These are phyloP conservation scores for Lota lota DNA, from an alignment of 2,113 vertebrate species.

Conservation along the genomic window DNA sequence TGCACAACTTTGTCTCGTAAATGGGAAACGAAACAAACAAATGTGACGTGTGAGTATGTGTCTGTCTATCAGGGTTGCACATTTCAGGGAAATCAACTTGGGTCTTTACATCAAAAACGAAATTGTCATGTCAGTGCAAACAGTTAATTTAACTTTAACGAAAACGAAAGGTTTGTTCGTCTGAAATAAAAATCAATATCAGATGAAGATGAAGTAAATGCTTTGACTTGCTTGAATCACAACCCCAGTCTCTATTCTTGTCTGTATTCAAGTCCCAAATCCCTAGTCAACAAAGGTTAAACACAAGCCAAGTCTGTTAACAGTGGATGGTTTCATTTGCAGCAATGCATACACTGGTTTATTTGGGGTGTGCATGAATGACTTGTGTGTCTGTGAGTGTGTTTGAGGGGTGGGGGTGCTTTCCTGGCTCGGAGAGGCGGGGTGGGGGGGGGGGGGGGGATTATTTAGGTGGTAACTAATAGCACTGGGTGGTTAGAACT, in stretches of 20 bases:
- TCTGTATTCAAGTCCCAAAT: not conserved
- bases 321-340: not conserved
- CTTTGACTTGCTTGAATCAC: not conserved
- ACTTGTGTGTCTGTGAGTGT: conserved; percentile 8
- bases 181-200: not conserved
- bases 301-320: not conserved
- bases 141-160: not conserved
- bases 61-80: not conserved
- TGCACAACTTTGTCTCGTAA: not conserved
- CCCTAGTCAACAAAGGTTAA: not conserved
- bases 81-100: not conserved
- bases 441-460: not conserved
- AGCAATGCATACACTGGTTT: not conserved
- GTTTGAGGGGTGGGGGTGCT: conserved; percentile 1
- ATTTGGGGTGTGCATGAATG: not conserved
- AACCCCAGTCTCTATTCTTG: not conserved
- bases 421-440: conserved; percentile 22
- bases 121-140: not conserved
- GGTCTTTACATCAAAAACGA: not conserved
- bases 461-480: conserved; percentile 16
- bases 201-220: not conserved
- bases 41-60: not conserved
- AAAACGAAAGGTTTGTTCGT: not conserved
- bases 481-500: conserved; percentile 11
- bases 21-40: not conserved